Base-by-base conservation (phyloP, 2,113 vertebrate species). In the Catagonus wagneri region DNA sequence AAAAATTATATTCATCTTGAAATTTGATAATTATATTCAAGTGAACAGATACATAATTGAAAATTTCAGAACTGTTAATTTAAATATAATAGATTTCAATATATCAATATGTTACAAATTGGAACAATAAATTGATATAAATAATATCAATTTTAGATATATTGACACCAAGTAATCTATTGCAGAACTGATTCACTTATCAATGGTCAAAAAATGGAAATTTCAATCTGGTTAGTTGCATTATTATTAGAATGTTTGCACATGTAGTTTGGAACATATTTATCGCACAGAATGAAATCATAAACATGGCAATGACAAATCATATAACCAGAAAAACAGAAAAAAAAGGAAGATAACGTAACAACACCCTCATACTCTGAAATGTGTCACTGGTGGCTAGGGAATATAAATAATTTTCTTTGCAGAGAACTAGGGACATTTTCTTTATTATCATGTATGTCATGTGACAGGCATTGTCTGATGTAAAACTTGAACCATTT, bases 351-450 rank as follows among this genome's bases (percentile, higher is more conserved):
- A 89, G 80, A 72, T 75, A 52, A 85, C 63, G 10, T 44, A 34
- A 3, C 10, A 95, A 63, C 2, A 52, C 2, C 0, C 9, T 83
- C 16, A 12, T 27, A 60, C 0, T 44, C 36, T 94, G 10, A 89
- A 83, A 86, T 83, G 22, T 88, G 81, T 76, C 60, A 94, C 54
- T 84, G 86, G 54, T 81, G 3, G 4, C 19, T 79, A 84, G 6
- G 80, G 11, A 90, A 83, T 50, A 34, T 66, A 92, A 79, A 56
- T 76, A 60, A 81, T 65, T 27, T 52, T 69, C 69, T 93, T 87
- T 61, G 1, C 36, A 75, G 44, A 1, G 20, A 65, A 89, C 16
- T 58, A 71, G 52, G 8, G 56, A 54, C 12, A 78, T 60, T 90
- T 39, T 29, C 32, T 60, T 92, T 87, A 63, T 36, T 25, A 58